Percentiles rank a stretch among this genome's conserved stretches.
Evolutionary conservation across 2,797 vertebrate genomes (phyloP).

Genomic region (Thamnophis elegans): DNA sequence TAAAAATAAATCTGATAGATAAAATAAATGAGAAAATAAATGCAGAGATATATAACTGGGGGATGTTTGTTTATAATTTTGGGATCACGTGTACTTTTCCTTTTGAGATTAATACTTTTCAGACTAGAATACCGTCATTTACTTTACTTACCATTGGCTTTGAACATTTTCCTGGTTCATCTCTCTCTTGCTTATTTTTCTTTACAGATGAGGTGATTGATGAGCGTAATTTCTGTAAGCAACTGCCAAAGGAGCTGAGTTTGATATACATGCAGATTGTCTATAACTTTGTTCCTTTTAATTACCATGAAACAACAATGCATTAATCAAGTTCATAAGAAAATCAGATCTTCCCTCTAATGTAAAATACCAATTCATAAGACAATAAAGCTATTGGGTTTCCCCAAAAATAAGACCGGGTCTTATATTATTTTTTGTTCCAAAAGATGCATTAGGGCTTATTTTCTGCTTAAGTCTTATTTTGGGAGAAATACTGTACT

Average conservation of each 20-base stretch:
- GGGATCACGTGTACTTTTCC: constrained; percentile 5
- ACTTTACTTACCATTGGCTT: constrained; percentile 36
- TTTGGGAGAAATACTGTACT: too few species aligned
- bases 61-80: constrained; percentile 42
- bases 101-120: constrained; percentile 37
- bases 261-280: constrained; percentile 68
- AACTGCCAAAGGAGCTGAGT: constrained; percentile 72
- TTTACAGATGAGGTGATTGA: constrained; percentile 70
- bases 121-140: not conserved
- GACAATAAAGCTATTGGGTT: constrained; percentile 28
- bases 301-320: constrained; percentile 69
- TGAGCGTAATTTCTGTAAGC: constrained; percentile 74
- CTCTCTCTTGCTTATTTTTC: constrained; percentile 56
- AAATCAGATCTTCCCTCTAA: constrained; percentile 49
- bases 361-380: constrained; percentile 51
- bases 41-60: not conserved
- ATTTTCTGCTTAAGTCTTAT: too few species aligned
- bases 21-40: not conserved
- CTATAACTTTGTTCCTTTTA: constrained; percentile 64
- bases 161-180: constrained; percentile 42
- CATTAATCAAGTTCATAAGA: constrained; percentile 64
- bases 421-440: too few species aligned
- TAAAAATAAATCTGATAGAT: not conserved
- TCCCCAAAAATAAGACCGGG: too few species aligned
- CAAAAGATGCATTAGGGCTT: too few species aligned